Evolutionary conservation across 2,797 vertebrate species (phyloP), one percentile per base, ranked within the genome.

Genomic region (Ateles fusciceps): DNA sequence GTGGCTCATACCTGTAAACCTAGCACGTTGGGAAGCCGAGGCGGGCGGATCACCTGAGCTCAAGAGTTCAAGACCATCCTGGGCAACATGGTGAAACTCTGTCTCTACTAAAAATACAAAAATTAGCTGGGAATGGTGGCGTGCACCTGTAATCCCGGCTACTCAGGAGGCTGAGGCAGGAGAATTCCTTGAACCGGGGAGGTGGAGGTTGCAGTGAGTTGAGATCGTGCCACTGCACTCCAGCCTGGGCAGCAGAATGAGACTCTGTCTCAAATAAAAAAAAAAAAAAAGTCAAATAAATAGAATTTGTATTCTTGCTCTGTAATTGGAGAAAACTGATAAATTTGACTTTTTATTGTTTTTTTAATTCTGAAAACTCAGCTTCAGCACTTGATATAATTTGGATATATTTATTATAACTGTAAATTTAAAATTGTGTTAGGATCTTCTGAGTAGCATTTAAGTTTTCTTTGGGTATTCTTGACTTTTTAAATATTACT

Each of bases 401-500:
- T 96, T 85, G 26, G 81, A 19, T 85, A 8, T 88, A 97, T 46
- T 97, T 97, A n/a, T 95, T 97, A 83, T 90, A 98, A 89, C 85
- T 57, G 92, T 96, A 96, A 21, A 42, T 95, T 95, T 89, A 76
- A 59, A 85, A 74, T 85, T 96, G 88, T 97, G 93, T 98, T 97
- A 95, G 96, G 91, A 92, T 95, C 97, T 97, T 98, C 96, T 95
- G 95, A 97, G 75, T 93, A 97, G 90, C 95, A 92, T 98, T 98
- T 97, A 97, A 98, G 97, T 97, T 98, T 97, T 94, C 91, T 94
- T 97, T 68, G 92, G 89, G 89, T 89, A 91, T 96, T 84, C 89
- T 68, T 95, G 36, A 48, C 36, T 48, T 97, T 97, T 98, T 97
- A 50, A 55, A 92, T 89, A 92, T 76, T 48, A 30, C 26, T 48